phyloP scores from a whole-genome alignment of 2,113 vertebrate species.

The Nycticorax nycticorax region DNA sequence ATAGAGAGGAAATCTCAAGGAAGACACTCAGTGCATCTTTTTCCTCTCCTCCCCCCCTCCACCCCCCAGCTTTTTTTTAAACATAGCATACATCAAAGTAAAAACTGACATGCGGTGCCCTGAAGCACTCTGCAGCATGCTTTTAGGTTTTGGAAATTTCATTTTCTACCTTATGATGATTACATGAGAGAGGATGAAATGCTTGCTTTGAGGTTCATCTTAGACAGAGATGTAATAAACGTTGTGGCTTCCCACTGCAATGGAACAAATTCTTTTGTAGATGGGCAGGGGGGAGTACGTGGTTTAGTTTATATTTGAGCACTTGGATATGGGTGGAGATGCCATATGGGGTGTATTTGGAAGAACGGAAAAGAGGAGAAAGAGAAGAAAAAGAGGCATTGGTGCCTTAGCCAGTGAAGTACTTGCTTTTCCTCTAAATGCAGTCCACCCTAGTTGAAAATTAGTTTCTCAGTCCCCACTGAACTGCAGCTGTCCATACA shows the following conservation, averaged over 20 bases:
- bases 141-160: conserved; percentile 79
- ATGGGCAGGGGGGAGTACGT: neutral
- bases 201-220: conserved; percentile 75
- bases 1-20: conserved; percentile 56
- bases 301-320: conserved; percentile 37
- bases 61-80: neutral
- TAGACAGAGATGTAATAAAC: conserved; percentile 74
- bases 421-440: conserved; percentile 1
- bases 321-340: neutral
- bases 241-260: conserved; percentile 67
- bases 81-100: conserved; percentile 73
- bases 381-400: neutral
- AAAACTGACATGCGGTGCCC: conserved; percentile 69
- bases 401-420: conserved; percentile 13
- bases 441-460: conserved; percentile 25
- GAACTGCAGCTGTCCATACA: neutral
- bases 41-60: neutral
- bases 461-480: neutral
- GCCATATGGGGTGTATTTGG: neutral
- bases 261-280: conserved; percentile 59
- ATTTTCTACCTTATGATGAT: conserved; percentile 77
- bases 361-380: neutral
- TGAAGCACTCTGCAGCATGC: conserved; percentile 75
- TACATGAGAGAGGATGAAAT: conserved; percentile 75
- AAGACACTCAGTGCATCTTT: conserved; percentile 36